phyloP scores from a whole-genome alignment of 2,113 vertebrate species.

The Petaurus breviceps region DNA sequence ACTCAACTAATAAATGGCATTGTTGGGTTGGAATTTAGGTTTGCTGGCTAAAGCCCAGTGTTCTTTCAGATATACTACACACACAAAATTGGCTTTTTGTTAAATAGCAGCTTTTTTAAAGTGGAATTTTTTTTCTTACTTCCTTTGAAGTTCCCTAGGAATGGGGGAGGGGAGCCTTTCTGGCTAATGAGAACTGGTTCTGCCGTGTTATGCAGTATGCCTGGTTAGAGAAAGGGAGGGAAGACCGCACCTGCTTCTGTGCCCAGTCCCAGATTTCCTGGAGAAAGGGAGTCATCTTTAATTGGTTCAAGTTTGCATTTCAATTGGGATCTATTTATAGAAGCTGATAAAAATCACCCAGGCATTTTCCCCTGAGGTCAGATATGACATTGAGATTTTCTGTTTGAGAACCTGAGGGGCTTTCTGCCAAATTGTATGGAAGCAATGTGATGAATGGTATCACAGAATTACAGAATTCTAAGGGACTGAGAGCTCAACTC shows the following conservation, averaged over 20 bases:
- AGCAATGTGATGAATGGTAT: neutral
- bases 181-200: neutral
- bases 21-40: neutral
- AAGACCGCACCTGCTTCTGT: neutral
- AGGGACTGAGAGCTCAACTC: neutral
- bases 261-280: neutral
- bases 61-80: neutral
- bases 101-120: neutral
- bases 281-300: neutral
- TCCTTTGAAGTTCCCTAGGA: neutral
- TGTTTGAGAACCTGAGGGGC: neutral
- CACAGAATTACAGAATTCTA: neutral
- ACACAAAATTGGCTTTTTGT: neutral
- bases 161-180: neutral
- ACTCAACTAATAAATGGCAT: neutral
- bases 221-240: neutral
- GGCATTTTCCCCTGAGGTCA: neutral
- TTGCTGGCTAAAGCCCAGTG: neutral
- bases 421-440: neutral
- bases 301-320: constrained; percentile 12
- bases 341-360: neutral
- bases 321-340: constrained; percentile 17
- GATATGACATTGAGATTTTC: neutral
- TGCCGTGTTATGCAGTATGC: neutral
- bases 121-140: neutral